Conservation (phyloP, 2,888 invertebrate species). For the Cremastinae sp. region DNA sequence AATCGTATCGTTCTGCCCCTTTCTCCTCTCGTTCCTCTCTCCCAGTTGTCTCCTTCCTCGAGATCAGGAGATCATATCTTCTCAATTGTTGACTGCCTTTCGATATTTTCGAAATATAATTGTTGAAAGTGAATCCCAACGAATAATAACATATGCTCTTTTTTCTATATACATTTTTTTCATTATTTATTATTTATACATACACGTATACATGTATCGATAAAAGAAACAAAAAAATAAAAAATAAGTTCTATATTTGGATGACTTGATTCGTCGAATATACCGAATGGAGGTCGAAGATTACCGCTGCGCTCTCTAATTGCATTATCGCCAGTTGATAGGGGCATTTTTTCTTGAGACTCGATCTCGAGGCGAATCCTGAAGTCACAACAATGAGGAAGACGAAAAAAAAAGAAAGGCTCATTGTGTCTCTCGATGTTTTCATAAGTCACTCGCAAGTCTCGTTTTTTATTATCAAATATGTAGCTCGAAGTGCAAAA, state of each 20-base stretch:
- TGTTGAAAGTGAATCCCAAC: too few species aligned
- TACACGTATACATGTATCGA: too few species aligned
- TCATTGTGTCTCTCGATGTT: constrained; percentile 3
- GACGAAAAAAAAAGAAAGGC: background rate
- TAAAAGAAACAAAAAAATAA: background rate
- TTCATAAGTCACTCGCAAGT: background rate
- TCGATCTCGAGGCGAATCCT: background rate
- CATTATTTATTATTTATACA: too few species aligned
- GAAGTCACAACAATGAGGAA: constrained; percentile 11
- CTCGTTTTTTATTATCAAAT: background rate
- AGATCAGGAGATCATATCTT: too few species aligned
- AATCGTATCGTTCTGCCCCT: background rate
- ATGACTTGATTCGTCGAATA: constrained; percentile 14
- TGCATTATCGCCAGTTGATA: constrained; percentile 34
- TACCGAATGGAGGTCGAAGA: constrained; percentile 44
- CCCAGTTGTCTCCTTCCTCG: background rate
- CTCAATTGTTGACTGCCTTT: too few species aligned
- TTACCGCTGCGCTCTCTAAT: constrained; percentile 43
- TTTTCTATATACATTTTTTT: too few species aligned
- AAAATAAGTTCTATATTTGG: background rate
- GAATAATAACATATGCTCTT: too few species aligned
- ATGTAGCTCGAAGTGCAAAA: constrained; percentile 3
- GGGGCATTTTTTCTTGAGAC: background rate
- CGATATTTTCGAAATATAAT: too few species aligned
- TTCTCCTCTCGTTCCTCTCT: too few species aligned